These are phyloP conservation scores for Rhynchonycteris naso DNA, from an alignment of 2,797 vertebrate species.

Conservation along the genomic window DNA sequence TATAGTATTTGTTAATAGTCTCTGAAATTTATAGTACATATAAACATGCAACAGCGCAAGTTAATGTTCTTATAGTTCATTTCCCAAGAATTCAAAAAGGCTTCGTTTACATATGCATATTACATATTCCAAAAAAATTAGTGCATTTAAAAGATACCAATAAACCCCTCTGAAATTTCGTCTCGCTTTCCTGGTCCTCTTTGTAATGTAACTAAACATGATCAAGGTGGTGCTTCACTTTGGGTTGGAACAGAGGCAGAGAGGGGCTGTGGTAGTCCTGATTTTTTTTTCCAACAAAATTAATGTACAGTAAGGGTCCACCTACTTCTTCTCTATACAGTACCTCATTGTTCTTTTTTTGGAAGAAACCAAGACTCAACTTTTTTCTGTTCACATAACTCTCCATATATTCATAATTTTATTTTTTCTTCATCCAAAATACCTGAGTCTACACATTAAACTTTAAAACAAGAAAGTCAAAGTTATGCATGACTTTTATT, in stretches of 20 bases:
- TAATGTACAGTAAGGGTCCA: background rate
- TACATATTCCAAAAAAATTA: background rate
- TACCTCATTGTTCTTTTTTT: background rate
- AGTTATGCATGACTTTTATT: background rate
- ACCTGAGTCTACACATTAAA: background rate
- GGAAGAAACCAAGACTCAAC: background rate
- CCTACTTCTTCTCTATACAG: background rate
- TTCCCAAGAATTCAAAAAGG: background rate
- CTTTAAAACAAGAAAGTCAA: background rate
- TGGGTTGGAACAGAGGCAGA: background rate
- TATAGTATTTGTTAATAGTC: background rate
- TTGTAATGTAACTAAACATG: background rate
- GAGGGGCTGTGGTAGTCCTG: background rate
- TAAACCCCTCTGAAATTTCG: background rate
- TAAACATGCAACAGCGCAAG: background rate
- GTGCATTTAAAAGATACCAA: background rate
- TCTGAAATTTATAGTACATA: background rate
- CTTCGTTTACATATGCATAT: background rate
- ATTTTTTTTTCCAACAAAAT: background rate
- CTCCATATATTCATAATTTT: background rate
- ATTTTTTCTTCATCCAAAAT: background rate
- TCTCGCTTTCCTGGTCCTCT: background rate
- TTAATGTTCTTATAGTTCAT: background rate
- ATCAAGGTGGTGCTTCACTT: background rate
- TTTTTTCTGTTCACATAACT: background rate